A percentile compares a stretch with the other conserved stretches of the same genome.
Conservation (phyloP, 1,140 invertebrate genomes). For the Brachionus asplanchnoidis region DNA sequence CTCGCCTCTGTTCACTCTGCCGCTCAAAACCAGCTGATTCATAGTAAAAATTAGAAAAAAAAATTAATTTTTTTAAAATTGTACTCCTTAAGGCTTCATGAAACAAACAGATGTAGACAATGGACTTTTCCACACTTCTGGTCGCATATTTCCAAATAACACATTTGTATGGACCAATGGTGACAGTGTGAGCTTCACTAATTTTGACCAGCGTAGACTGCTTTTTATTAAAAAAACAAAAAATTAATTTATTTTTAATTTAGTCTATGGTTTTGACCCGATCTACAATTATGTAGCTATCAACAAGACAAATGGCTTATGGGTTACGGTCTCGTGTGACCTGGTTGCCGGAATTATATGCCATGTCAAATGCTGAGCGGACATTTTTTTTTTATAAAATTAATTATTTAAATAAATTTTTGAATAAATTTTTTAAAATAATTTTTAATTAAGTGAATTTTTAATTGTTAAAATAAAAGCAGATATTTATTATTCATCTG, state of each 20-base stretch:
- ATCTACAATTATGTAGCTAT: not conserved
- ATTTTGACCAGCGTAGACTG: not conserved
- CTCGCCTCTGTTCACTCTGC: not conserved
- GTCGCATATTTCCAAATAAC: not conserved
- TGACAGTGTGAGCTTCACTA: not conserved
- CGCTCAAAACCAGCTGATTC: not conserved
- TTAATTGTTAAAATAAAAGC: not conserved
- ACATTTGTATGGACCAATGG: not conserved
- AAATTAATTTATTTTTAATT: not conserved
- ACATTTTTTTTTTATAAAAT: not conserved
- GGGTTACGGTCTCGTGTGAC: not conserved
- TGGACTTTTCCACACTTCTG: not conserved
- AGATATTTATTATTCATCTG: not conserved
- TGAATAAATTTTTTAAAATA: not conserved
- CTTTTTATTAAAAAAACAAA: not conserved
- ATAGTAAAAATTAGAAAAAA: not conserved
- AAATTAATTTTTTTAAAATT: not conserved
- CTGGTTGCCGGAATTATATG: not conserved
- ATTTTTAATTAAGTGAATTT: not conserved
- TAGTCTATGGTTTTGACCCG: not conserved
- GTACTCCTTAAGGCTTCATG: not conserved
- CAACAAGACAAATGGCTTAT: constrained; percentile 5
- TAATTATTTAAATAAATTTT: too few relatives aligned
- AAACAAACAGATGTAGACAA: not conserved
- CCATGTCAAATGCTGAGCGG: not conserved